These are phyloP conservation scores for Ataeniobius toweri DNA, from an alignment of 2,797 vertebrate genomes.

Conservation along the genomic window DNA sequence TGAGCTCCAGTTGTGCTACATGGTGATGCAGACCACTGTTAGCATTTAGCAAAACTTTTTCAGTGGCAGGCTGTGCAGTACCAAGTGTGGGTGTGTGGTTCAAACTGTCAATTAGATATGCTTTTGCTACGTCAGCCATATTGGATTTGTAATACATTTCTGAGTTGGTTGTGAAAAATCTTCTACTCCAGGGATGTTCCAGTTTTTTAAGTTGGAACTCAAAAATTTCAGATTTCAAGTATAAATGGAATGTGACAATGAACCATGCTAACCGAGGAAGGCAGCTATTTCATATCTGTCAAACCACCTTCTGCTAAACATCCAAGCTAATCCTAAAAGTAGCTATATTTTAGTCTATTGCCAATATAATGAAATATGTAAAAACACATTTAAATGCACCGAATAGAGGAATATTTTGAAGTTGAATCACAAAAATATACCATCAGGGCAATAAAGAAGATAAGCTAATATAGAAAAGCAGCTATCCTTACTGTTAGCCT, in stretches of 20 bases:
- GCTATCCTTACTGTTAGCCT: background rate
- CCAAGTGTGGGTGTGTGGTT: no score
- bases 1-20: no score
- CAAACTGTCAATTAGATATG: no score
- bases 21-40: no score
- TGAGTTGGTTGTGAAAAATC: no score
- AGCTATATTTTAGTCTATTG: background rate
- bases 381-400: background rate
- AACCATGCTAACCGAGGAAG: background rate
- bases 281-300: background rate
- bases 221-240: background rate
- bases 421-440: background rate
- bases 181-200: background rate
- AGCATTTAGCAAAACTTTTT: no score
- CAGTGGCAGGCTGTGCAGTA: no score
- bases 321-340: background rate
- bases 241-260: background rate
- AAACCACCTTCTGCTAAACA: background rate
- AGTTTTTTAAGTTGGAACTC: background rate
- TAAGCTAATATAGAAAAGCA: background rate
- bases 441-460: background rate
- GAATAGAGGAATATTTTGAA: background rate
- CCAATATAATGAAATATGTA: background rate
- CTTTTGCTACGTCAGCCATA: no score
- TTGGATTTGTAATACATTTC: no score